Evolutionary conservation across 1,140 invertebrate genomes (phyloP), one percentile per base, ranked within the genome.

Genomic region (Aphelinus atriplicis): DNA sequence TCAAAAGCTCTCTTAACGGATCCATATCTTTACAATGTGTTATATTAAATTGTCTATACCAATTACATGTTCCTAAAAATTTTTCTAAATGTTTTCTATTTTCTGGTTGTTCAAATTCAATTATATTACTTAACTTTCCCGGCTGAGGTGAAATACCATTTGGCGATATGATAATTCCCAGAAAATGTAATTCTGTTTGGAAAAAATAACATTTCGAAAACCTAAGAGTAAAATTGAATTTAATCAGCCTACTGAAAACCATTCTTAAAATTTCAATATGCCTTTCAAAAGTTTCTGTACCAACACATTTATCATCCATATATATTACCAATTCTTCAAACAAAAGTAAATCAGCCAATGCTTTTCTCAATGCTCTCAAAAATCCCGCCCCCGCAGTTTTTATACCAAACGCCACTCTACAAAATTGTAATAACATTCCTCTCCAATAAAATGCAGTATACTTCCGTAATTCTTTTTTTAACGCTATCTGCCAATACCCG

Each of bases 21-120:
- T 50, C 26, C 6, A 79, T 79, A 55, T 43, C 7, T 64, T 72
- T 55, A 43, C 71, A 77, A 76, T 82, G 81, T 70, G 79, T 67
- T 7, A 77, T 60, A 50, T 77, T 75, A 75, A 85, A 87, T 61
- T 78, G 51, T 53, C 84, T 64, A 68, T 86, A 86, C 76, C 76
- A 85, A 57, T 80, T 80, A 64, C 84, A 81, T 2, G 85, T 51
- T 0, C 84, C 83, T 7, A 86, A 60, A 78, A 86, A 86, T 9
- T 75, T 73, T 66, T 81, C 78, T 7, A 86, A 67, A 61, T 86
- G 80, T 75, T 80, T 83, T 42, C 78, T 55, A 60, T 78, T 82
- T 47, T 76, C 76, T 7, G 84, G 84, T 7, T 43, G 56, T 3
- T 84, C 79, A 76, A 84, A 87, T 1, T 84, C 68, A 61, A 69